phyloP scores from a whole-genome alignment of 1,140 invertebrate species.

The Hypothenemus hampei region DNA sequence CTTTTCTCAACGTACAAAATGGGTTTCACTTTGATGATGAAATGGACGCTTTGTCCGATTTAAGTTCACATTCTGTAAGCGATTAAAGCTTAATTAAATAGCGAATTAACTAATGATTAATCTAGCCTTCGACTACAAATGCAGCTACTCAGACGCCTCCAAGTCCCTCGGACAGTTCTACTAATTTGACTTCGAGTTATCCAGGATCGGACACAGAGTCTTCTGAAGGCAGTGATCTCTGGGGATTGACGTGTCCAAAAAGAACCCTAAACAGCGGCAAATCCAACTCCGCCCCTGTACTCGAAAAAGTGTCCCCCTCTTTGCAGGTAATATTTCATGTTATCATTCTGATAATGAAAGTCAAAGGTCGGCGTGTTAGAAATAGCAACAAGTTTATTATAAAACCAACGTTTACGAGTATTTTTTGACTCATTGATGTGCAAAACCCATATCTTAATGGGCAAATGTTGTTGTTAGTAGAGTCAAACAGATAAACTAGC shows the following conservation, averaged over 20 bases:
- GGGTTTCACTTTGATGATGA: conserved; percentile 14
- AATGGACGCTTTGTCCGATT: conserved; percentile 19
- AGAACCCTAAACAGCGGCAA: conserved; percentile 24
- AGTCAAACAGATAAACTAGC: conserved; percentile 2
- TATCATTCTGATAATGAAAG: too few relatives aligned
- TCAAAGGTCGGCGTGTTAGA: too few relatives aligned
- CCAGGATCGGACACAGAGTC: conserved; percentile 32
- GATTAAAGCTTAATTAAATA: not conserved
- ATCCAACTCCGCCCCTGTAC: conserved; percentile 36
- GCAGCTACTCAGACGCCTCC: conserved; percentile 38
- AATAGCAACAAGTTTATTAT: too few relatives aligned
- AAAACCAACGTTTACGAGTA: too few relatives aligned
- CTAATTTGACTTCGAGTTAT: conserved; percentile 40
- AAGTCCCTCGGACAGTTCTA: conserved; percentile 36
- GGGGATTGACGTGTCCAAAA: conserved; percentile 2
- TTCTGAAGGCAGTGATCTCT: conserved; percentile 18
- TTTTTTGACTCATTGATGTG: conserved; percentile 1
- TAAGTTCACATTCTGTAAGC: conserved; percentile 22
- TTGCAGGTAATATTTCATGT: conserved; percentile 17
- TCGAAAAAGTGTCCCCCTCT: conserved; percentile 34
- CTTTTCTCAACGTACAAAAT: conserved; percentile 1
- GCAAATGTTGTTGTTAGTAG: not conserved
- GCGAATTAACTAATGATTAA: not conserved
- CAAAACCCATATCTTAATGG: not conserved
- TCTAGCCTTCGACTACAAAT: too few relatives aligned